Evolutionary conservation across 2,797 vertebrate genomes (phyloP).

Genomic region (Falco biarmicus): DNA sequence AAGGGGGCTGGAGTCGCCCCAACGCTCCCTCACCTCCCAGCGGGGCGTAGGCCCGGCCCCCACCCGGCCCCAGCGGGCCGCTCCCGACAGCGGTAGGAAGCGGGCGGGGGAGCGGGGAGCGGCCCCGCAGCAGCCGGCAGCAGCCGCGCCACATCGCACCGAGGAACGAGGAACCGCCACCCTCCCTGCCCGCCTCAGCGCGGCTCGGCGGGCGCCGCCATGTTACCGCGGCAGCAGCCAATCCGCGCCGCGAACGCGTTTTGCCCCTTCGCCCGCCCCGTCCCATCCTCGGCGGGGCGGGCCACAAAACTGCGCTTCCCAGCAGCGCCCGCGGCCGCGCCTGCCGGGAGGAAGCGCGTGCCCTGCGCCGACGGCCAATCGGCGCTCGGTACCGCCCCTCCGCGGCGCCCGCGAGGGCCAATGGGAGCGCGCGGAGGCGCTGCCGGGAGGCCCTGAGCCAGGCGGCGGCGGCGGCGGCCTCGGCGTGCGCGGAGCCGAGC

Average conservation of each 20-base stretch:
- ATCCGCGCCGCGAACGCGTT: constrained; percentile 36
- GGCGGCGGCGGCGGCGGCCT: not conserved
- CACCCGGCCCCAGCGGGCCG: not conserved
- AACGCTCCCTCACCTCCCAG: constrained; percentile 48
- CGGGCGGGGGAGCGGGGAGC: not conserved
- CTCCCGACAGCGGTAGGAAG: not conserved
- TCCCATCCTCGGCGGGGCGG: not conserved
- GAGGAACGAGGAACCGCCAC: accelerated
- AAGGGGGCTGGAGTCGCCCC: not conserved
- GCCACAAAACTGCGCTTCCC: not conserved
- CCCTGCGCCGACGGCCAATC: not conserved
- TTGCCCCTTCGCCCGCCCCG: constrained; percentile 4
- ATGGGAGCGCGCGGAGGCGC: not conserved
- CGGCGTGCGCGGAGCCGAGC: not conserved
- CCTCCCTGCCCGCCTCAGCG: not conserved
- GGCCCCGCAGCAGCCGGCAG: not conserved
- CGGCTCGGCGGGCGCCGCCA: constrained; percentile 39
- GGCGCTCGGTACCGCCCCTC: accelerated
- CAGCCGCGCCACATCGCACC: constrained; percentile 18
- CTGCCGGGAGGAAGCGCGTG: not conserved
- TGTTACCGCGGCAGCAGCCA: not conserved
- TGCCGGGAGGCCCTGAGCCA: constrained; percentile 25
- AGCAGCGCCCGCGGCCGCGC: accelerated
- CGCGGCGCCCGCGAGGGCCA: constrained; percentile 12
- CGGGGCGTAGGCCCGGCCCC: not conserved